Conservation (phyloP, 1,140 invertebrate species). For the Parapsyche elsis region DNA sequence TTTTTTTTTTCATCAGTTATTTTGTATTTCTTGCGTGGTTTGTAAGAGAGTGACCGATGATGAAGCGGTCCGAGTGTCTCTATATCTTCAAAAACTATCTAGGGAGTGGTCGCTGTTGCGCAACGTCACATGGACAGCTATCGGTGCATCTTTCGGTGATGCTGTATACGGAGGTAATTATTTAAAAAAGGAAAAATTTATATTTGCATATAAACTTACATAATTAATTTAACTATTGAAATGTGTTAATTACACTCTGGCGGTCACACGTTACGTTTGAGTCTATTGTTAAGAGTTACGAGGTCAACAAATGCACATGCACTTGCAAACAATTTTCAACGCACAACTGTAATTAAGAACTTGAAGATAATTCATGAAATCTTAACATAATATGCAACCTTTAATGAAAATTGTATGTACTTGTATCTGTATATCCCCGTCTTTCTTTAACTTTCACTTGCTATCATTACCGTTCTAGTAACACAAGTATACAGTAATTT, state of each 20-base stretch:
- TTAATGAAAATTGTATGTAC: too few relatives aligned
- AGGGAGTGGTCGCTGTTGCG: conserved; percentile 79
- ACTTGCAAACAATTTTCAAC: background rate
- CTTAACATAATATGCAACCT: background rate
- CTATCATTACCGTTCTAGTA: background rate
- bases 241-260: background rate
- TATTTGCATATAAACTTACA: too few relatives aligned
- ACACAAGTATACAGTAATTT: background rate
- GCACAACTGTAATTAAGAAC: background rate
- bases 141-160: conserved; percentile 72
- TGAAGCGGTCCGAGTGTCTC: conserved; percentile 74
- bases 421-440: background rate
- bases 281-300: conserved; percentile 1
- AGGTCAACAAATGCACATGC: background rate
- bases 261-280: background rate
- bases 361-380: background rate
- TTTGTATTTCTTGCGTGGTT: conserved; percentile 75
- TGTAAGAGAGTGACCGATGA: conserved; percentile 77
- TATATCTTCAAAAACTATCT: conserved; percentile 76
- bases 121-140: conserved; percentile 76
- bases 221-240: background rate
- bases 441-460: background rate
- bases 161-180: conserved; percentile 70
- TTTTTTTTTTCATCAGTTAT: too few relatives aligned
- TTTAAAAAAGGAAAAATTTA: conserved; percentile 10